phyloP scores from a whole-genome alignment of 2,797 vertebrate species.

The Platalea minor region DNA sequence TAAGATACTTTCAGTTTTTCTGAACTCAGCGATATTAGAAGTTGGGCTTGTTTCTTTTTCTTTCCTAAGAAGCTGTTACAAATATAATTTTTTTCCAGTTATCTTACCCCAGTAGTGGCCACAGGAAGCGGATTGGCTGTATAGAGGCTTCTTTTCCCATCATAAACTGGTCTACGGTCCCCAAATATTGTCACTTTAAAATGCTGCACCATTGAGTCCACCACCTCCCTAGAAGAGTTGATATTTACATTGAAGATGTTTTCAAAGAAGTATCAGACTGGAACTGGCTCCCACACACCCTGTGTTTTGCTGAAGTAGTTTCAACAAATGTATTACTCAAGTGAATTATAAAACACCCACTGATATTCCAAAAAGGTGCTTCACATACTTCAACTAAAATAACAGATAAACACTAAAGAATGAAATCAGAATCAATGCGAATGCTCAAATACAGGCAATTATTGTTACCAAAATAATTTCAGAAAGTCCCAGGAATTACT shows the following conservation, averaged over 20 bases:
- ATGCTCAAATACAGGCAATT: background rate
- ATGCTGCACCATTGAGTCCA: constrained; percentile 98
- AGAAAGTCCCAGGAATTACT: background rate
- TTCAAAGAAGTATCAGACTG: background rate
- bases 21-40: background rate
- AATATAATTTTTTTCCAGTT: background rate
- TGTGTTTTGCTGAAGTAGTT: constrained; percentile 8
- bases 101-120: constrained; percentile 88
- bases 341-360: background rate
- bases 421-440: background rate
- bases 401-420: background rate
- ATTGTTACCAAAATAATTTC: background rate
- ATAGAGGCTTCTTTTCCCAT: constrained; percentile 97
- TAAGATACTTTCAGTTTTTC: background rate
- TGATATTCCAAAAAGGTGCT: background rate
- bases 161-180: constrained; percentile 93
- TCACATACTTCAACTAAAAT: background rate
- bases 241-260: background rate
- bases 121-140: constrained; percentile 94
- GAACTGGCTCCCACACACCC: background rate
- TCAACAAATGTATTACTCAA: background rate
- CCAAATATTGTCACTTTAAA: constrained; percentile 99
- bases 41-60: background rate
- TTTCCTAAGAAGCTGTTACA: background rate
- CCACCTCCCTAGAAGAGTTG: constrained; percentile 87